Base-by-base conservation (phyloP, 1,140 invertebrate species). In the Papilio polytes region DNA sequence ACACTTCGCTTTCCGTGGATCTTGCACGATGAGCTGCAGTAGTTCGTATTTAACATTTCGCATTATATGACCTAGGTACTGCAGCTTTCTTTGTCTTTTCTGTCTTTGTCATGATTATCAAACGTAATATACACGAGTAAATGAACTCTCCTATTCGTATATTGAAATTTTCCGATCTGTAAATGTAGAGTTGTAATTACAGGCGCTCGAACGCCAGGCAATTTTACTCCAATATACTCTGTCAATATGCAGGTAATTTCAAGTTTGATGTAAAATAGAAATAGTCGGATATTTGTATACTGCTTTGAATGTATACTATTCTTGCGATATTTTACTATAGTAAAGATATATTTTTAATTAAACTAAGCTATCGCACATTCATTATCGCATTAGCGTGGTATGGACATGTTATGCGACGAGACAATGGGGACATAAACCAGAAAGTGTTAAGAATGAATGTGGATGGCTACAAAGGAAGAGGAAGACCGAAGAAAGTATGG, bases 241-340 rank as follows among this genome's bases (percentile, higher is more conserved):
- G 59, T 63, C 59, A 63, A 63, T 63, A 63, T 63, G 10, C 59
- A 63, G 22, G 59, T 63, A 26, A 63, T 63, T 59, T 59, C 2
- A 63, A 63, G 22, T 63, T 63, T 63, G 10, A 26, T 63, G 59
- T 26, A 26, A 63, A 63, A 63, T 63, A 63, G 59, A 26, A 63
- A 63, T 26, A 7, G 59, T 8, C 53, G 8, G 53, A 56, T 56
- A n/a, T 56, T 20, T 36, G 15, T 15, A 56, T 20, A 20, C 53
- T 9, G 53, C n/a, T 53, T 53, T n/a, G n/a, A 56, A n/a, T 56
- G 7, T 4, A 56, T n/a, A 3, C 18, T 9, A 20, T 53, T 20
- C 53, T 18, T 51, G 48, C 7, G 8, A n/a, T 7, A 56, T 56
- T 20, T n/a, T 18, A 18, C 18, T 53, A 18, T 18, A 53, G 1